phyloP scores from a whole-genome alignment of 2,888 invertebrate species.

The Melinaea menophilus region DNA sequence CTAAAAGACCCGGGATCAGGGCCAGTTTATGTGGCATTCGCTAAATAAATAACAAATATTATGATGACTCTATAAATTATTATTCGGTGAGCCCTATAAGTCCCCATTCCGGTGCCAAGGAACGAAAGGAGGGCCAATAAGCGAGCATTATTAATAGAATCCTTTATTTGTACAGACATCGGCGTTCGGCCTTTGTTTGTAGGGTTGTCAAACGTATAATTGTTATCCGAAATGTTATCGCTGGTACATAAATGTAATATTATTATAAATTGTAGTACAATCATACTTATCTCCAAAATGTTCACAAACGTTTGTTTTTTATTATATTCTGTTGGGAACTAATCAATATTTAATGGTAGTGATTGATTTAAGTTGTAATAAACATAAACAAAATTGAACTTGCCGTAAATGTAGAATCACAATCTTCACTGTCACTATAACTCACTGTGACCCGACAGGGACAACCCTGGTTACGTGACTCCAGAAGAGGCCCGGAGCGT shows the following conservation, averaged over 20 bases:
- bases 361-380: neutral
- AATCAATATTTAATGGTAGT: neutral
- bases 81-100: slow-evolving; percentile 32
- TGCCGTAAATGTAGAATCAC: slow-evolving; percentile 3
- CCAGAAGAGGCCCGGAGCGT: slow-evolving; percentile 20
- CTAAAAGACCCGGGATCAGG: slow-evolving; percentile 19
- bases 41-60: slow-evolving; percentile 43
- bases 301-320: neutral
- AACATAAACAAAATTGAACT: slow-evolving; percentile 5
- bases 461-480: slow-evolving; percentile 27
- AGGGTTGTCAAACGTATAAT: slow-evolving; percentile 22
- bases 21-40: slow-evolving; percentile 24
- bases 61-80: slow-evolving; percentile 38
- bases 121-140: slow-evolving; percentile 33
- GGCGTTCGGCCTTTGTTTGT: slow-evolving; percentile 24
- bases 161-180: slow-evolving; percentile 33
- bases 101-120: slow-evolving; percentile 23
- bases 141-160: slow-evolving; percentile 37
- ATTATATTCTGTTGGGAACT: neutral
- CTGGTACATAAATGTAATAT: neutral
- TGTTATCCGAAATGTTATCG: neutral
- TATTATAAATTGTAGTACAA: neutral
- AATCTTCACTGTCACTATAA: slow-evolving; percentile 3
- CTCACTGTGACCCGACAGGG: slow-evolving; percentile 1
- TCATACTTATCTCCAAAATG: no score